Base-by-base conservation (phyloP, 2,113 vertebrate species). In the Eonycteris spelaea region DNA sequence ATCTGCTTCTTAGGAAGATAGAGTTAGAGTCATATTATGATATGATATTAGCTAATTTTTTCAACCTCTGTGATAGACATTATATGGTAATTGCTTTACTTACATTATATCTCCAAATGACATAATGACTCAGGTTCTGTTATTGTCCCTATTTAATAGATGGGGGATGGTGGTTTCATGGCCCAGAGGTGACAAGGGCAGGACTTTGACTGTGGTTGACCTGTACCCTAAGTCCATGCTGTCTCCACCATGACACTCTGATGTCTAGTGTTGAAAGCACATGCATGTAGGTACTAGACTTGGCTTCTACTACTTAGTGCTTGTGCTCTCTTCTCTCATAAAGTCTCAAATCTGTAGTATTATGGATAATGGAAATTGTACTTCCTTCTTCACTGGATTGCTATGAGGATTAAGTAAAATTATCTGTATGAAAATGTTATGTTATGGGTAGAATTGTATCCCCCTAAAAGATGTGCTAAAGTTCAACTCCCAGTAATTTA, bases 231-330 rank as follows among this genome's bases (percentile, higher is more conserved):
- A 5, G 38, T 28, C 28, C n/a, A 4, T 2, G 53, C 19, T 3
- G 0, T 57, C 28, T 38, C 28, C 14, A 40, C 38, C n/a, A 6
- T 3, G 45, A 35, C 0, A 15, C 2, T 13, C 65, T 35, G 7
- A 15, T 8, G 0, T n/a, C 45, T 43, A 21, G 5, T 40, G 6
- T 33, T 67, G 21, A 61, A 48, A 12, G 19, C 43, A 12, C 15
- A n/a, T 21, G 18, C 4, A 4, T 4, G 3, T 16, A 63, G 24
- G 57, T 1, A 22, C 40, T 35, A 9, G 68, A 33, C 7, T 9
- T 0, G 18, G 65, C 35, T 90, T 90, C 65, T 19, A 26, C 35
- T 8, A 57, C 9, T 57, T 19, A 12, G 33, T 35, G 11, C 5
- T 18, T 63, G 22, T 55, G 30, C 21, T 18, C 22, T 51, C 51